Base-by-base conservation (phyloP, 2,113 vertebrate species). In the Pteronura brasiliensis region DNA sequence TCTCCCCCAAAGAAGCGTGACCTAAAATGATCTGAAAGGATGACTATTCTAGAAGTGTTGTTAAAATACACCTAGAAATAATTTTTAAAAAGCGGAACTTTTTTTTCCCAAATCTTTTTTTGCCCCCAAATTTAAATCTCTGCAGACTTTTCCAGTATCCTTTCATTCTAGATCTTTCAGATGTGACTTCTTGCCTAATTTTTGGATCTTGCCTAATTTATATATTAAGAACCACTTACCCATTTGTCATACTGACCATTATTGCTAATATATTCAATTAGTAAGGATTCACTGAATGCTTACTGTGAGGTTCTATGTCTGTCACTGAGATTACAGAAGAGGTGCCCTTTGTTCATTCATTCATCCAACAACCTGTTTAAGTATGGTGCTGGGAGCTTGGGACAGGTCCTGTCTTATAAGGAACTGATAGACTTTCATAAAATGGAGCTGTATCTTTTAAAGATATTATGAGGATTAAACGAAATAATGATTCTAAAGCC, bases 21-120 rank as follows among this genome's bases (percentile, higher is more conserved):
- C 36, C n/a, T 86, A 55, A 95, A 95, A 87, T 77, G 36, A 81
- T 67, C 25, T 69, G 49, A 95, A 18, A 63, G 29, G 6, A 27
- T 93, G 76, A 74, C 23, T 82, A 17, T 87, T 67, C 49, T 91
- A 23, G 6, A 67, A 88, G 1, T 71, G 8, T 61, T 91, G 90
- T 80, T 85, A 49, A 85, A 86, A 90, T 69, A 77, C 27, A 67
- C 63, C 88, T 88, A 81, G 79, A 93, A 85, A 85, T 69, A 88
- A 61, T 42, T 87, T 96, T 85, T 71, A 2, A 57, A 91, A 20
- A 59, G 65, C 21, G 14, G 42, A 65, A 49, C 12, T 39, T 39
- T 96, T 39, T 39, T 96, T 17, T 13, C 47, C 44, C n/a, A 72
- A 92, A 18, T 61, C 21, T 23, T 88, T 82, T 59, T 82, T 88